Evolutionary conservation across 2,888 invertebrate species (phyloP).

Genomic region (Hirtodrosophila histrioides): DNA sequence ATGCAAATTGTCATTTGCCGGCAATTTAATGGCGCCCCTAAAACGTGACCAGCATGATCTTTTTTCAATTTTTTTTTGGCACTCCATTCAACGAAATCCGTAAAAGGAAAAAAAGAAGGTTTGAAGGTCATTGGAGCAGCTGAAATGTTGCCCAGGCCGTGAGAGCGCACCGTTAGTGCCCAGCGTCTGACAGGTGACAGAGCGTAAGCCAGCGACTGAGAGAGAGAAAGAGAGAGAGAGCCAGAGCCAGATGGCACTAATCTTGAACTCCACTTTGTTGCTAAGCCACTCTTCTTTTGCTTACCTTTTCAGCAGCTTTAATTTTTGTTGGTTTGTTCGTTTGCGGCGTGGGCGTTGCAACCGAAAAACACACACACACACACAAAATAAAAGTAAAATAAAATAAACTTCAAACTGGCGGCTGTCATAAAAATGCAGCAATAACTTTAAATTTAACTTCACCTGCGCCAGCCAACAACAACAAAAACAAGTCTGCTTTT

Average conservation of each 20-base stretch:
- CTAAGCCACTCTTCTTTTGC: slow-evolving; percentile 3
- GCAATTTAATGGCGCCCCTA: slow-evolving; percentile 76
- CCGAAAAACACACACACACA: slow-evolving; percentile 13
- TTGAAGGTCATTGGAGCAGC: slow-evolving; percentile 68
- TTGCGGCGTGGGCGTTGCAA: slow-evolving; percentile 39
- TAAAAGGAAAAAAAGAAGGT: slow-evolving; percentile 40
- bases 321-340: neutral
- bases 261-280: slow-evolving; percentile 26
- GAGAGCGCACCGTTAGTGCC: slow-evolving; percentile 58
- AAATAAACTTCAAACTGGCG: slow-evolving; percentile 36
- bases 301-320: slow-evolving; percentile 4
- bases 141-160: slow-evolving; percentile 15
- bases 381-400: slow-evolving; percentile 1
- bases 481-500: slow-evolving; percentile 42
- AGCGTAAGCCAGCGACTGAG: slow-evolving; percentile 2
- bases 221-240: slow-evolving; percentile 6
- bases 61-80: slow-evolving; percentile 14
- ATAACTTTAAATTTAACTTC: slow-evolving; percentile 58
- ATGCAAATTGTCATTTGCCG: slow-evolving; percentile 67
- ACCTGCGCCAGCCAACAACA: slow-evolving; percentile 40
- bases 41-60: slow-evolving; percentile 72
- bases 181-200: slow-evolving; percentile 18
- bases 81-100: slow-evolving; percentile 38
- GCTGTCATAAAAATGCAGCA: slow-evolving; percentile 56
- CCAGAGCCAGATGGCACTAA: neutral